These are phyloP conservation scores for pig (Sus scrofa) DNA, from an alignment of 2,113 vertebrate species.

Conservation along the genomic window T2T-Sscrofa CM000829.6:48753501-48754000, in stretches of 20 bases:
- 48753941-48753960: background rate
- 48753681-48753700: background rate
- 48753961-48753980: background rate
- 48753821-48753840: background rate
- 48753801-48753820: background rate
- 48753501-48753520: background rate
- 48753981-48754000: constrained; percentile 25
- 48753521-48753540: background rate
- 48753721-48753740: constrained; percentile 1
- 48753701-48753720: constrained; percentile 46
- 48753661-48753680: background rate
- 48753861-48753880: constrained; percentile 30
- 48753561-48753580: constrained; percentile 25
- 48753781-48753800: background rate
- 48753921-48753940: background rate
- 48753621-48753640: background rate
- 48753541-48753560: background rate
- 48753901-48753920: constrained; percentile 10
- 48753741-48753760: constrained; percentile 1
- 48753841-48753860: background rate
- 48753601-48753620: constrained; percentile 45
- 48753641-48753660: background rate
- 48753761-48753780: background rate
- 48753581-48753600: constrained; percentile 8
- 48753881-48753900: background rate